Base-by-base conservation (phyloP, 2,888 invertebrate genomes). In the Byasa hedistus region DNA sequence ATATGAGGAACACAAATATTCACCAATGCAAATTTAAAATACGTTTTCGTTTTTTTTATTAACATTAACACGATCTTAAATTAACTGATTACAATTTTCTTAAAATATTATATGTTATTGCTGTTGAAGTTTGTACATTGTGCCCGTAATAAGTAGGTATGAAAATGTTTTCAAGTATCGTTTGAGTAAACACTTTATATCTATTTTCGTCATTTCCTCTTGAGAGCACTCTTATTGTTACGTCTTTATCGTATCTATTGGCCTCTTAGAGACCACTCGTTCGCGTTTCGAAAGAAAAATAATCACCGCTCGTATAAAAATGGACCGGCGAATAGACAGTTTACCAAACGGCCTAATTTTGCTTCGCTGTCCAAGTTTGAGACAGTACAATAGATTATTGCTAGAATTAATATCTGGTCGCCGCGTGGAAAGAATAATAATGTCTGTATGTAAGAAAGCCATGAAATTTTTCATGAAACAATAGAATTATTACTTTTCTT, bases 201-300 rank as follows among this genome's bases (percentile, higher is more conserved):
- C 61, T 60, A 63, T 69, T 70, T 67, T 66, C 66, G 68, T 70
- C 68, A 66, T 70, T 68, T 71, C 61, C 60, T 71, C 63, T 69
- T 61, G 68, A 68, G 67, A 68, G 69, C 27, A 54, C 66, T 63
- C 56, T 71, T 72, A 70, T 72, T 73, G 70, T 71, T 70, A 69
- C 72, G 69, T 59, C 70, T 73, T 70, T 69, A 69, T 72, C 70
- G 71, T 69, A 68, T 71, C 70, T 66, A 72, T 71, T 70, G 71
- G 64, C 68, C 69, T 70, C 68, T 71, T 72, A 72, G 71, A 71
- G 68, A 69, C 69, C 64, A 56, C 56, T 71, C 52, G 66, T 68
- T 61, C 63, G 59, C 65, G 64, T 70, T 64, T 24, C 66, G 65
- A 56, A 71, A 71, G 66, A 69, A 72, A 71, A 71, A 75, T 70